A percentile compares a stretch with the other conserved stretches of the same genome.
Conservation (phyloP, 2,888 invertebrate genomes). For the Autographa gamma region DNA sequence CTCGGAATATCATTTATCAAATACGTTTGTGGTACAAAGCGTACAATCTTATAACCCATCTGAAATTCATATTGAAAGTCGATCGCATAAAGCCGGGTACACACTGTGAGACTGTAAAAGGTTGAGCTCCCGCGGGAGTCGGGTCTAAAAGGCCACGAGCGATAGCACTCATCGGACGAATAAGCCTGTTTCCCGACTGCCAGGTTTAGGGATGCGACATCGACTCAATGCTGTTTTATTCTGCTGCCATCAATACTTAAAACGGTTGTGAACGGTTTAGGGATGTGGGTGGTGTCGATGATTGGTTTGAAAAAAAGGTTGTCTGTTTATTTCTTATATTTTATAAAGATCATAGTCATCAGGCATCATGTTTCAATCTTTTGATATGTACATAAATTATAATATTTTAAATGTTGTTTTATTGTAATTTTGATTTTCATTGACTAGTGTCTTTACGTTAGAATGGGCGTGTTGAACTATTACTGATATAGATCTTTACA, state of each 20-base stretch:
- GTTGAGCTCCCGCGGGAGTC: conserved; percentile 83
- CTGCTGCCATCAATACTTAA: conserved; percentile 88
- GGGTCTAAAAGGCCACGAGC: conserved; percentile 81
- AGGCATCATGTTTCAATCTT: no score
- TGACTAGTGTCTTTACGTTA: no score
- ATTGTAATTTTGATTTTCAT: no score
- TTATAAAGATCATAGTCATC: no score
- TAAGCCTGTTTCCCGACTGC: conserved; percentile 88
- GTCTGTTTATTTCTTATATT: no score
- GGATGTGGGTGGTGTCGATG: conserved; percentile 65
- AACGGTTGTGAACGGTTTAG: conserved; percentile 81
- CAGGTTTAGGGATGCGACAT: conserved; percentile 86
- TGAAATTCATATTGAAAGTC: conserved; percentile 87
- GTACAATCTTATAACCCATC: conserved; percentile 84
- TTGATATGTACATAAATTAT: no score
- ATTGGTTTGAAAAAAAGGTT: neutral
- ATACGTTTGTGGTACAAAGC: conserved; percentile 78
- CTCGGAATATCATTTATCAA: conserved; percentile 78
- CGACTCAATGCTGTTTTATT: conserved; percentile 88
- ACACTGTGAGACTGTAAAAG: conserved; percentile 86
- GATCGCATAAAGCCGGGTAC: conserved; percentile 83
- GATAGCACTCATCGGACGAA: conserved; percentile 86
- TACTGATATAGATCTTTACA: no score
- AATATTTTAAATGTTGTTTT: no score
- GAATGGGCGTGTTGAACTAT: no score